Percentiles rank a stretch among this genome's conserved stretches.
Conservation (phyloP, 2,888 invertebrate genomes). For the Drosophila birchii region DNA sequence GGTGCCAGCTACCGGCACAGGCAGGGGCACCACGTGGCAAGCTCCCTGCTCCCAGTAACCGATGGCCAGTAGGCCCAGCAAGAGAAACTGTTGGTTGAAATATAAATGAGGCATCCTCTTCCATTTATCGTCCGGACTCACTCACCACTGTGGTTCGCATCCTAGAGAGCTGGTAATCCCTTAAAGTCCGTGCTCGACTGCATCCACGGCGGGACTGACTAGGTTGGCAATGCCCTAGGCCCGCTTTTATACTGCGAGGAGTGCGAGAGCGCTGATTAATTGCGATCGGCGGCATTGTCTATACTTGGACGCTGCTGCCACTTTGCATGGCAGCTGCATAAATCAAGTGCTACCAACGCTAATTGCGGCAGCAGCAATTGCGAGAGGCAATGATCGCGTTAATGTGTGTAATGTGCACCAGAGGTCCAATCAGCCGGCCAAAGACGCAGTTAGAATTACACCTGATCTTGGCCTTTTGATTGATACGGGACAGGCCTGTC, state of each 20-base stretch:
- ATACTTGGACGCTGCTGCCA: constrained; percentile 69
- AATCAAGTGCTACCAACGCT: constrained; percentile 55
- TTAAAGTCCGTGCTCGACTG: constrained; percentile 44
- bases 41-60: constrained; percentile 22
- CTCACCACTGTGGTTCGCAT: constrained; percentile 60
- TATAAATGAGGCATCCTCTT: not conserved
- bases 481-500: constrained; percentile 9
- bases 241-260: constrained; percentile 60
- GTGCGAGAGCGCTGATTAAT: constrained; percentile 54
- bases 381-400: constrained; percentile 50
- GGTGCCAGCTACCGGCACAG: constrained; percentile 54
- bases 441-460: constrained; percentile 49
- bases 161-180: constrained; percentile 27
- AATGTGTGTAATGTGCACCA: constrained; percentile 37
- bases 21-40: constrained; percentile 60
- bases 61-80: constrained; percentile 50
- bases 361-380: constrained; percentile 64
- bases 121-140: not conserved
- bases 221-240: constrained; percentile 54
- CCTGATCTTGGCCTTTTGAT: constrained; percentile 45
- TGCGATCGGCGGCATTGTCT: constrained; percentile 51
- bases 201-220: constrained; percentile 56
- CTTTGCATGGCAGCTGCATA: constrained; percentile 50
- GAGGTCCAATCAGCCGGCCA: constrained; percentile 14
- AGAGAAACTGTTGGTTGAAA: constrained; percentile 38